Base-by-base conservation (phyloP, 1,140 invertebrate species). In the Protaetia brevitarsis region DNA sequence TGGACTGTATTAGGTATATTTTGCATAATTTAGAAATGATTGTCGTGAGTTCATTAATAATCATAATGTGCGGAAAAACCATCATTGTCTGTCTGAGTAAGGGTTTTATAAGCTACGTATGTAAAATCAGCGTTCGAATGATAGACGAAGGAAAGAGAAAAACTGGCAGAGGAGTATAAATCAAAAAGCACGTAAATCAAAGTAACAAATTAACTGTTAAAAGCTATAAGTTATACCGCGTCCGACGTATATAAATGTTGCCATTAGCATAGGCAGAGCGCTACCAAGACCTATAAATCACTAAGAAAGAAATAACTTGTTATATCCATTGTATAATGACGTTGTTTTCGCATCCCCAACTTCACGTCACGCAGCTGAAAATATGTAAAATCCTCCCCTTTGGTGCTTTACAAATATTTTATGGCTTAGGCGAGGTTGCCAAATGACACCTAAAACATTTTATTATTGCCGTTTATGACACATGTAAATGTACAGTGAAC, bases 181-280 rank as follows among this genome's bases (percentile, higher is more conserved):
- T 70, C 66, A 70, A 68, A 70, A 69, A 45, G 66, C 59, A 67
- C 75, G 75, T 78, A 78, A 78, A 78, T 78, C 76, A 77, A 78
- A 78, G 73, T 75, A 78, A 77, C 76, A 77, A 78, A 78, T 78
- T 78, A 78, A 78, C 74, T 77, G 74, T 73, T 72, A 76, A 75
- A 77, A 70, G 73, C 72, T 72, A 75, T 78, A 78, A 77, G 71
- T 77, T 77, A 74, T 70, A 73, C 64, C 68, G 64, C 69, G 69
- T 71, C 69, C 71, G 76, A 78, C 76, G 69, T 71, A 75, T 78
- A 78, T 74, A 78, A 78, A 77, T 78, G 76, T 76, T 71, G 74
- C 74, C 72, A 78, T 78, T 78, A 78, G 76, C 76, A 78, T 78
- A 77, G 76, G 75, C 76, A 75, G n/a, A n/a, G 75, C 75, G 76